phyloP scores from a whole-genome alignment of 2,888 invertebrate genomes.

The Portevinia maculata region DNA sequence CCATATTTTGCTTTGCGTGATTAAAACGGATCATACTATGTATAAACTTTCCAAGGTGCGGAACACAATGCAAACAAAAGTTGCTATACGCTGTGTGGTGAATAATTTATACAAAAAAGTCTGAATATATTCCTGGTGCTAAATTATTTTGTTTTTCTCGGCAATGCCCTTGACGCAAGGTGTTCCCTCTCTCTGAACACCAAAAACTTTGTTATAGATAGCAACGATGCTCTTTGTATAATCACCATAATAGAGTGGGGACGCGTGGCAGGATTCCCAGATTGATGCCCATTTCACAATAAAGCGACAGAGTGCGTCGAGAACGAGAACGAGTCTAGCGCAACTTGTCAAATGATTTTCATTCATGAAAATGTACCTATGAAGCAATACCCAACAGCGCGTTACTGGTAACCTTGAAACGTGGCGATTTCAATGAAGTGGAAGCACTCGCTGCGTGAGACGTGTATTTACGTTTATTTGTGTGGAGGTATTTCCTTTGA shows the following conservation, averaged over 20 bases:
- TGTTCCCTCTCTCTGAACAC: not conserved
- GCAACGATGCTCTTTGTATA: slow-evolving; percentile 1
- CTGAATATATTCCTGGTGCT: slow-evolving; percentile 7
- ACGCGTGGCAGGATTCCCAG: not conserved
- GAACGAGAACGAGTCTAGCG: no score
- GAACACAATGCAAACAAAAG: not conserved
- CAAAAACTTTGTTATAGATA: slow-evolving; percentile 14
- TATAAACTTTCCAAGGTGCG: slow-evolving; percentile 7
- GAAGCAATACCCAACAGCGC: no score
- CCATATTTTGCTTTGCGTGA: slow-evolving; percentile 18
- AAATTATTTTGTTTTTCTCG: slow-evolving; percentile 20
- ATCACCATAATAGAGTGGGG: not conserved
- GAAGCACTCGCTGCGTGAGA: no score
- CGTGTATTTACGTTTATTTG: no score
- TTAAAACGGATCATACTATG: slow-evolving; percentile 10
- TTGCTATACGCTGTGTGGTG: slow-evolving; percentile 17
- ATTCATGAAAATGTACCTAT: no score
- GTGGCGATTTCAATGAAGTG: no score
- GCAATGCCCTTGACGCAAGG: slow-evolving; percentile 31
- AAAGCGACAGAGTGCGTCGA: no score
- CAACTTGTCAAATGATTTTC: no score
- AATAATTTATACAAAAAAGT: slow-evolving; percentile 25
- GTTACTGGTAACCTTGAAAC: no score
- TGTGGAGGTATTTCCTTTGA: no score
- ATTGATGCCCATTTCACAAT: no score